Percentiles rank a stretch among this genome's conserved stretches.
phyloP scores from a whole-genome alignment of 2,888 invertebrate species.

The Athrips mouffetella region DNA sequence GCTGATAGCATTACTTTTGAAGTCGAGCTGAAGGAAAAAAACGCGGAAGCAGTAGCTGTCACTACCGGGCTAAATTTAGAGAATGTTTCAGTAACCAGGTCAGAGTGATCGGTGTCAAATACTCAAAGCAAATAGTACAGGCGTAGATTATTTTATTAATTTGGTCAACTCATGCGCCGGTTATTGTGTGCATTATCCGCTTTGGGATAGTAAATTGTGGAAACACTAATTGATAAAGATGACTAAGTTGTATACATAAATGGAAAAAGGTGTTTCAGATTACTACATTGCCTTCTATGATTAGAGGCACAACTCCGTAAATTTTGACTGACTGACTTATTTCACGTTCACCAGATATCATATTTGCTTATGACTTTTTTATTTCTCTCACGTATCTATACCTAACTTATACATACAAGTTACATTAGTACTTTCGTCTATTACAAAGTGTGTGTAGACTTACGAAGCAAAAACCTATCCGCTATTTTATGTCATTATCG shows the following conservation, averaged over 20 bases:
- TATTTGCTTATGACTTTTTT: no score
- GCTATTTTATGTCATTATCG: background rate
- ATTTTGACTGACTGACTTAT: no score
- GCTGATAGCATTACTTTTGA: background rate
- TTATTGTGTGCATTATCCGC: slow-evolving; percentile 11
- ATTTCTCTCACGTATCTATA: no score
- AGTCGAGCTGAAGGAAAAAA: slow-evolving; percentile 12
- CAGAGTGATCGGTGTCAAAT: slow-evolving; percentile 29
- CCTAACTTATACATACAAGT: no score
- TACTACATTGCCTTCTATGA: no score
- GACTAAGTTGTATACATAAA: no score
- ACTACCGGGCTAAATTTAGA: slow-evolving; percentile 44
- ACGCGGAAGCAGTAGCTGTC: slow-evolving; percentile 31
- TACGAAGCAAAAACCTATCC: background rate
- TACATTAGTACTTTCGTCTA: no score
- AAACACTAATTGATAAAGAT: background rate
- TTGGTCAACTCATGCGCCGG: background rate
- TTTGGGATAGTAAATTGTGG: background rate
- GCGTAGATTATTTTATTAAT: slow-evolving; percentile 9
- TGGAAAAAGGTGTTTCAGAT: no score
- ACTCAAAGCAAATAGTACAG: no score
- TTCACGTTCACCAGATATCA: no score
- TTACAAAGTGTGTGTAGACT: background rate
- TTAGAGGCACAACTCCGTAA: no score
- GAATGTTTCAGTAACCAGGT: slow-evolving; percentile 38